Conservation (phyloP, 2,888 invertebrate genomes). For the Abscondita cerata region DNA sequence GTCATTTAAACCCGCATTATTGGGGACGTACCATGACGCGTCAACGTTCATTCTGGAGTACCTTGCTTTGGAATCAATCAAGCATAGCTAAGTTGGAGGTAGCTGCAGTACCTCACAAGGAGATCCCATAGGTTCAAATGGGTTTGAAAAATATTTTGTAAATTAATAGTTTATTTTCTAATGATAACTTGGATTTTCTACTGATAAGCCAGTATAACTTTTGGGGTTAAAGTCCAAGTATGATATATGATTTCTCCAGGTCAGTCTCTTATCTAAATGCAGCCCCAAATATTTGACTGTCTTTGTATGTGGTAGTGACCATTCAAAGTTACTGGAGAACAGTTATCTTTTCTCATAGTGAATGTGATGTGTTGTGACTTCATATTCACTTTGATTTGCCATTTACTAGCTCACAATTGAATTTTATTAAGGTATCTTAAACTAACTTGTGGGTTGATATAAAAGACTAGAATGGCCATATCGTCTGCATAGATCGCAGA, state of each 20-base stretch:
- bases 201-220: constrained; percentile 1
- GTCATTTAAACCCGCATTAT: background rate
- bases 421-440: background rate
- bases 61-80: background rate
- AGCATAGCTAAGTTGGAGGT: background rate
- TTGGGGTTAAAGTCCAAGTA: constrained; percentile 1
- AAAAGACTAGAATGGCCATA: background rate
- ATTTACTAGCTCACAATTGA: background rate
- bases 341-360: constrained; percentile 3
- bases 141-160: background rate
- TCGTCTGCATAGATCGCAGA: too few relatives aligned
- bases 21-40: background rate
- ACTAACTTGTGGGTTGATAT: constrained; percentile 16
- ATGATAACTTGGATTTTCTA: constrained; percentile 6
- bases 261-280: too few relatives aligned
- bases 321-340: background rate
- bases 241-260: background rate
- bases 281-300: too few relatives aligned
- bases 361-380: background rate
- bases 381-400: background rate
- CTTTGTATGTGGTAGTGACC: constrained; percentile 1
- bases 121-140: background rate
- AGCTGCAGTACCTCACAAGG: background rate
- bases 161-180: background rate
- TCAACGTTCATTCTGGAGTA: background rate